These are phyloP conservation scores for Paracentrotus lividus DNA, from an alignment of 53 echinoderm and acorn worm species.

Conservation along the genomic window DNA sequence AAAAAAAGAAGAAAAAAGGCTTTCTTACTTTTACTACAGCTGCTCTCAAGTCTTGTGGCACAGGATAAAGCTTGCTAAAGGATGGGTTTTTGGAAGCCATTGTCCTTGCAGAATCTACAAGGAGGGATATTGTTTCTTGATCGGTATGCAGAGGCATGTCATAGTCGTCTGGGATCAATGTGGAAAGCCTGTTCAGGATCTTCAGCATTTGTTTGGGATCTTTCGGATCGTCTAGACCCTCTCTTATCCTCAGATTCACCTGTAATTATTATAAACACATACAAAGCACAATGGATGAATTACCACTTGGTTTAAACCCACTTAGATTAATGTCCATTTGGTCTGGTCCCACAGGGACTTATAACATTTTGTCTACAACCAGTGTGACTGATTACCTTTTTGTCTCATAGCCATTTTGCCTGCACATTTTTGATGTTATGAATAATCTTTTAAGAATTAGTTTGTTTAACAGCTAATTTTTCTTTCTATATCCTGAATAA, in stretches of 20 bases:
- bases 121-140: not conserved
- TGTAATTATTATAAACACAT: not conserved
- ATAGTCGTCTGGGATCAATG: not conserved
- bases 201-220: not conserved
- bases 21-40: not conserved
- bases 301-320: too few relatives aligned
- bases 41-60: not conserved
- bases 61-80: not conserved
- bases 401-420: too few relatives aligned
- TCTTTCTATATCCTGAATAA: too few relatives aligned
- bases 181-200: not conserved
- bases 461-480: too few relatives aligned
- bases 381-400: too few relatives aligned
- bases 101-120: not conserved
- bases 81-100: not conserved
- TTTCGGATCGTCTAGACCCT: not conserved
- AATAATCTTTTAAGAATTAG: too few relatives aligned
- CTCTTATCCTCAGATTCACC: not conserved
- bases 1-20: too few relatives aligned
- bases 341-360: too few relatives aligned
- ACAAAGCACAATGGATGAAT: too few relatives aligned
- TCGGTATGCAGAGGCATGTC: not conserved
- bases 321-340: too few relatives aligned
- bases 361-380: too few relatives aligned
- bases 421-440: too few relatives aligned